phyloP scores from a whole-genome alignment of 2,888 invertebrate species.

The Brassicogethes aeneus region DNA sequence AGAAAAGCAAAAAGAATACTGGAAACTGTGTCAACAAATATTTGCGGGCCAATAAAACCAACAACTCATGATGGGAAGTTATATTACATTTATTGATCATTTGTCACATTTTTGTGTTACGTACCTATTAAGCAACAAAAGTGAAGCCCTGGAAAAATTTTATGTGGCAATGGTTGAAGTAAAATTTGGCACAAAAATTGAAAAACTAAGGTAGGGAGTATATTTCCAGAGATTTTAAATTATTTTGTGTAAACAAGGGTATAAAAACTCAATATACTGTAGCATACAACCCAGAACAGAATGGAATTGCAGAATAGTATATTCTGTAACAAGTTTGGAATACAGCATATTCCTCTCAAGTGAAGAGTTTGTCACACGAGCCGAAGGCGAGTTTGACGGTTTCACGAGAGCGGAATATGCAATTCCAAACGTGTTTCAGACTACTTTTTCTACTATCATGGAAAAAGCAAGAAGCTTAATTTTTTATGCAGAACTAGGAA shows the following conservation, averaged over 20 bases:
- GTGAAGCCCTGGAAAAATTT: conserved; percentile 5
- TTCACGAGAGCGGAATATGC: too few species aligned
- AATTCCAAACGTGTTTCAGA: too few species aligned
- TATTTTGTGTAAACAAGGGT: conserved; percentile 12
- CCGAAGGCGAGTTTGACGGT: too few species aligned
- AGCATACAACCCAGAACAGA: conserved; percentile 9
- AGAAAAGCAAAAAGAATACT: conserved; percentile 15
- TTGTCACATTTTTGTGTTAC: conserved; percentile 28
- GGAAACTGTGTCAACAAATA: conserved; percentile 6
- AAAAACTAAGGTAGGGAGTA: conserved; percentile 4
- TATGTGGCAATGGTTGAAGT: conserved; percentile 4
- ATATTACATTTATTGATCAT: conserved; percentile 27
- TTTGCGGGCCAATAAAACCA: neutral
- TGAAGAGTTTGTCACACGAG: too few species aligned
- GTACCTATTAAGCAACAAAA: conserved; percentile 15
- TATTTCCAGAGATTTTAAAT: too few species aligned
- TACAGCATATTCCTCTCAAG: too few species aligned
- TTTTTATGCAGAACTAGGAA: conserved; percentile 3
- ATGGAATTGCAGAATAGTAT: conserved; percentile 7
- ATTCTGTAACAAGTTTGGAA: too few species aligned
- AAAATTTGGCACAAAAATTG: conserved; percentile 4
- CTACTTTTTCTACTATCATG: too few species aligned
- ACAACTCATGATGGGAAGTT: neutral
- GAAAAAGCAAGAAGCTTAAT: conserved; percentile 6
- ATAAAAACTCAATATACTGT: conserved; percentile 14